A percentile compares a stretch with the other conserved stretches of the same genome.
Evolutionary conservation across 35 echinoderm and acorn worm genomes (phyloP).

Genomic region (Ptychodera flava): DNA sequence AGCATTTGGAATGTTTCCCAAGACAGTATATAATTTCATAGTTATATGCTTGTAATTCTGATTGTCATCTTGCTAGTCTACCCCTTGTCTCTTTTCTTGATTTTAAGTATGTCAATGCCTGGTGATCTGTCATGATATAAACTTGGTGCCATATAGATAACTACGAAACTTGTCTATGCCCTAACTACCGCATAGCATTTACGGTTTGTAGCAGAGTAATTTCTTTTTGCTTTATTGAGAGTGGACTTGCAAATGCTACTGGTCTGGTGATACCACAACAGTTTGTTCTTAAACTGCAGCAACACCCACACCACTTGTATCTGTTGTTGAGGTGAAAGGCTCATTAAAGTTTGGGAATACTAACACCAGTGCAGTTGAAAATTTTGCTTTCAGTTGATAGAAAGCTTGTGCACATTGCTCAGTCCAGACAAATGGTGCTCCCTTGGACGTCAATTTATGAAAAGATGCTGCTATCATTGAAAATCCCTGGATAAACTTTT

Average conservation of each 20-base stretch:
- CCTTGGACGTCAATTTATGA: constrained; percentile 12
- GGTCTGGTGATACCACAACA: constrained; percentile 3
- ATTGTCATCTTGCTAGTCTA: neutral
- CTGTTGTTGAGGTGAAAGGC: constrained; percentile 20
- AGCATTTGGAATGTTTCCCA: neutral
- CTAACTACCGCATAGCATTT: constrained; percentile 33
- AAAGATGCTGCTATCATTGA: neutral
- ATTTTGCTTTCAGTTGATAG: neutral
- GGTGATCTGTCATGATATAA: neutral
- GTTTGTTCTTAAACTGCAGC: constrained; percentile 23
- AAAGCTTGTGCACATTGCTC: constrained; percentile 31
- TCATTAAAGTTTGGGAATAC: constrained; percentile 16
- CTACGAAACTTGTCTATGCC: constrained; percentile 33
- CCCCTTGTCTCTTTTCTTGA: neutral
- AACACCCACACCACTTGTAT: constrained; percentile 27
- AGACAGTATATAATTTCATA: neutral
- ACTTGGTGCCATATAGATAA: constrained; percentile 29
- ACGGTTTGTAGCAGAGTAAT: constrained; percentile 27
- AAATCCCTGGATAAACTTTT: constrained; percentile 19
- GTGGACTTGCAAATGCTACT: constrained; percentile 12
- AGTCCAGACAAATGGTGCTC: constrained; percentile 25
- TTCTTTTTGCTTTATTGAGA: constrained; percentile 5
- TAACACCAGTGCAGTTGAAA: constrained; percentile 20
- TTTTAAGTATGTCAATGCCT: neutral
- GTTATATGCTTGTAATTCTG: neutral